A percentile compares a stretch with the other conserved stretches of the same genome.
Evolutionary conservation across 2,888 invertebrate species (phyloP).

Genomic region (Plebejus argus): DNA sequence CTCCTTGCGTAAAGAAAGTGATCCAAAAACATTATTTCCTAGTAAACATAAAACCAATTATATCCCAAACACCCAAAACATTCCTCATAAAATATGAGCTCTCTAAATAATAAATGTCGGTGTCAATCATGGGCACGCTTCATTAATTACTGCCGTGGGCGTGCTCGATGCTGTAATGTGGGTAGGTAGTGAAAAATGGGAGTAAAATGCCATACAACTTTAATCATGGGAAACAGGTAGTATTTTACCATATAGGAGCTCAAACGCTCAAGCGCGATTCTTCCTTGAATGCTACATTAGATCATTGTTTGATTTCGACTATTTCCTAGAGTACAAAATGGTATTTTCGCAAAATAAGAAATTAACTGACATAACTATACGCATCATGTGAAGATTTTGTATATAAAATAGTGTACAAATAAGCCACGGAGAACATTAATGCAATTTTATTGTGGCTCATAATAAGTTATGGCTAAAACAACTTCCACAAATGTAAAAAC

Average conservation of each 20-base stretch:
- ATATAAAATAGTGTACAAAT: not conserved
- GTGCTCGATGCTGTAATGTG: not conserved
- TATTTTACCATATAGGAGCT: no score
- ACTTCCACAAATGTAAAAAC: not conserved
- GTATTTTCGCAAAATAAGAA: no score
- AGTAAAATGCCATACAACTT: not conserved
- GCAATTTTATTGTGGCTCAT: not conserved
- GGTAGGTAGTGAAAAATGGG: slow-evolving; percentile 16
- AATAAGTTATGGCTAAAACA: not conserved
- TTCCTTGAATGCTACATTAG: no score
- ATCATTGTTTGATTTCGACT: no score
- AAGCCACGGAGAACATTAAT: not conserved
- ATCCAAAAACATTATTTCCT: not conserved
- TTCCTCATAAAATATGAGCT: slow-evolving; percentile 16
- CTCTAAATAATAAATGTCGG: slow-evolving; percentile 6
- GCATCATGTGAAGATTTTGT: not conserved
- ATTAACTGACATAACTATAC: no score
- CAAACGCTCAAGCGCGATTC: no score
- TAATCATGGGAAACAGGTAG: not conserved
- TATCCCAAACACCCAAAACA: not conserved
- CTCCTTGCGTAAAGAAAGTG: not conserved
- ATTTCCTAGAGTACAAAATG: no score
- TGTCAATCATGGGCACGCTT: slow-evolving; percentile 6
- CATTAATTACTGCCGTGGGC: slow-evolving; percentile 9
- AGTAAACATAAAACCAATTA: not conserved